A percentile compares a stretch with the other conserved stretches of the same genome.
phyloP scores from a whole-genome alignment of 2,797 vertebrate species.

The Scomberomorus guttatus region DNA sequence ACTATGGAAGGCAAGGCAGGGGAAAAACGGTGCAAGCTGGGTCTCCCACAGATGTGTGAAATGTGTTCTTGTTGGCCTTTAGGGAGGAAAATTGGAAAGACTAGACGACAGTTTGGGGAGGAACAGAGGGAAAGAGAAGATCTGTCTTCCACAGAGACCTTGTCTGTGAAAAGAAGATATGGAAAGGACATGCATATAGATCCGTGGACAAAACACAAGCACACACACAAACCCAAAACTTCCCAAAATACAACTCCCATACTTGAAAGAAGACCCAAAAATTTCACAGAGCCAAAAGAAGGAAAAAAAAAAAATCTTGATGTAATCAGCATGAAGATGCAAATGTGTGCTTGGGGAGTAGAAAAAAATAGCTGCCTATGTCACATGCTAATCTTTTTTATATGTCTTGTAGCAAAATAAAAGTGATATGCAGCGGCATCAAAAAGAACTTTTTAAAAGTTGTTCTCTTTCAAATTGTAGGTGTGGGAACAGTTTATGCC shows the following conservation, averaged over 20 bases:
- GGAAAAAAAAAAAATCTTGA: conserved; percentile 29
- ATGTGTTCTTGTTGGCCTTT: conserved; percentile 74
- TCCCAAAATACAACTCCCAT: conserved; percentile 66
- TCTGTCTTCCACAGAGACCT: conserved; percentile 82
- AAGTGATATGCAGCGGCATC: conserved; percentile 45
- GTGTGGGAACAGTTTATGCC: conserved; percentile 25
- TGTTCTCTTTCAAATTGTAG: conserved; percentile 31
- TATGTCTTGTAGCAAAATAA: conserved; percentile 36
- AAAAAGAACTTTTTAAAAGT: conserved; percentile 44
- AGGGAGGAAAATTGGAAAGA: conserved; percentile 77
- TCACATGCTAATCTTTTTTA: conserved; percentile 53
- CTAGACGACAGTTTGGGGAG: conserved; percentile 74
- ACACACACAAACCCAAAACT: conserved; percentile 34
- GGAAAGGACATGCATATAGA: conserved; percentile 76
- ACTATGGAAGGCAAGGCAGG: conserved; percentile 6
- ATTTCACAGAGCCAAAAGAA: conserved; percentile 54
- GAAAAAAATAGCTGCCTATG: conserved; percentile 64
- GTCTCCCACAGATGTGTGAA: conserved; percentile 72
- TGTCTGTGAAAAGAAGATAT: conserved; percentile 82
- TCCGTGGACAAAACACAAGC: conserved; percentile 67
- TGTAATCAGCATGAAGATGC: conserved; percentile 59
- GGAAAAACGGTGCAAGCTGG: conserved; percentile 18
- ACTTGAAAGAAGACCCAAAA: conserved; percentile 62
- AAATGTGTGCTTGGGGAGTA: conserved; percentile 65
- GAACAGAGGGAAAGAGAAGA: conserved; percentile 72